Evolutionary conservation across 2,888 invertebrate species (phyloP), one percentile per base, ranked within the genome.

Genomic region (Campoletis raptor): DNA sequence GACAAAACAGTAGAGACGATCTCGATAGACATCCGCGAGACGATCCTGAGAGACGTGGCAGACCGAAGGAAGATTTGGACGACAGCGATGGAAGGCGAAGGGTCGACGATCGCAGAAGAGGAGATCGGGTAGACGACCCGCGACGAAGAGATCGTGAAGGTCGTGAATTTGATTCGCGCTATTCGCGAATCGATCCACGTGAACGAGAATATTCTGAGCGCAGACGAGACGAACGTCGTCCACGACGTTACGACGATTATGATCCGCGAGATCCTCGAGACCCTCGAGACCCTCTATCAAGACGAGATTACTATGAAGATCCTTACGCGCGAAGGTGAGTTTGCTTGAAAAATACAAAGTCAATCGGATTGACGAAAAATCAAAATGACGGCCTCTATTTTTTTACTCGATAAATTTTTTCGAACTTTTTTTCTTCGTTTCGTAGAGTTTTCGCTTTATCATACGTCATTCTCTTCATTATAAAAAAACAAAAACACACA

Each of bases 281-380:
- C n/a, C 48, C 61, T 9, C 90, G 93, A 45, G 94, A 94, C 85
- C 86, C 91, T 9, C 82, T 74, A 12, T 93, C 91, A 15, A 90
- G 93, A 37, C 90, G 93, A 74, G 93, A 94, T 15, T 93, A 92
- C 72, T 94, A 93, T 45, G 94, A 94, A 57, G 94, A 94, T 92
- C 89, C 92, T 85, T 94, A 94, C 83, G 89, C 88, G 9, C 91
- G 94, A 89, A 92, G 91, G 94, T 94, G 87, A 85, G 21, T 73
- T 21, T 18, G 70, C 10, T 52, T 36, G 0, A 21, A 1, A 2
- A 1, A 52, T 12, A n/a, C 8, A 37, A 72, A 64, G 15, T 30
- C 15, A 4, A 30, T 61, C 15, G 30, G 1, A 30, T 30, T 15
- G 6, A 7, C n/a, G n/a, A n/a, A n/a, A n/a, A n/a, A n/a, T n/a